phyloP scores from a whole-genome alignment of 2,113 vertebrate genomes.

The Myotis lucifugus region DNA sequence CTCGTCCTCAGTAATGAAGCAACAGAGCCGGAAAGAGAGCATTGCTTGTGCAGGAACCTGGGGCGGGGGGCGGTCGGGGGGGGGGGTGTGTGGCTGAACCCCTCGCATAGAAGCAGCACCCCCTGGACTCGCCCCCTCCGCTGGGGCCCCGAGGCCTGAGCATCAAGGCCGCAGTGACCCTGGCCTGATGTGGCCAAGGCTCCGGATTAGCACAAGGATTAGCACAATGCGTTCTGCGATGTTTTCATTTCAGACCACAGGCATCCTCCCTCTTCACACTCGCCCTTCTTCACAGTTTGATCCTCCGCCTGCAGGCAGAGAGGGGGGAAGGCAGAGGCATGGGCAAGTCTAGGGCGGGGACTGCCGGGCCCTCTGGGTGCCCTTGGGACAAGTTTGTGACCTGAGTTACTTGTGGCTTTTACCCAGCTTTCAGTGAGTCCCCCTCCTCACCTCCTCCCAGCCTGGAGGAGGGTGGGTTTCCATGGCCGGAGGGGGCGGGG shows the following conservation, averaged over 20 bases:
- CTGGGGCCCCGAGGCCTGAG: not conserved
- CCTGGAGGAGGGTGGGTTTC: not conserved
- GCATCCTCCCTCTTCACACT: not conserved
- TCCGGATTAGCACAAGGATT: not conserved
- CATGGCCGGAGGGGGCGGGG: not conserved
- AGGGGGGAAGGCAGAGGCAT: not conserved
- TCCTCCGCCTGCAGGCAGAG: not conserved
- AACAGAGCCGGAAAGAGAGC: not conserved
- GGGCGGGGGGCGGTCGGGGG: too few relatives aligned
- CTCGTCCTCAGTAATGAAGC: not conserved
- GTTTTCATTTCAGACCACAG: not conserved
- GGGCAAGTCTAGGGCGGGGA: too few relatives aligned
- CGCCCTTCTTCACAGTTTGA: not conserved
- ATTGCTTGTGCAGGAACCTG: not conserved
- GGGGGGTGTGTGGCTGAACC: not conserved
- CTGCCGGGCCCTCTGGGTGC: not conserved
- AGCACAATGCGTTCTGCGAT: not conserved
- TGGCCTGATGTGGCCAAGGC: not conserved
- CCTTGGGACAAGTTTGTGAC: too few relatives aligned
- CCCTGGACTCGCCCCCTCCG: not conserved
- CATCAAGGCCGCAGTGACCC: not conserved
- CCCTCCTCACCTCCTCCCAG: not conserved
- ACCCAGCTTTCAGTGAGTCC: not conserved
- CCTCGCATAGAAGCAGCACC: not conserved
- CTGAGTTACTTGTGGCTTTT: not conserved